Evolutionary conservation across 2,888 invertebrate genomes (phyloP), one percentile per base, ranked within the genome.

Genomic region (Asteroscopus sphinx): DNA sequence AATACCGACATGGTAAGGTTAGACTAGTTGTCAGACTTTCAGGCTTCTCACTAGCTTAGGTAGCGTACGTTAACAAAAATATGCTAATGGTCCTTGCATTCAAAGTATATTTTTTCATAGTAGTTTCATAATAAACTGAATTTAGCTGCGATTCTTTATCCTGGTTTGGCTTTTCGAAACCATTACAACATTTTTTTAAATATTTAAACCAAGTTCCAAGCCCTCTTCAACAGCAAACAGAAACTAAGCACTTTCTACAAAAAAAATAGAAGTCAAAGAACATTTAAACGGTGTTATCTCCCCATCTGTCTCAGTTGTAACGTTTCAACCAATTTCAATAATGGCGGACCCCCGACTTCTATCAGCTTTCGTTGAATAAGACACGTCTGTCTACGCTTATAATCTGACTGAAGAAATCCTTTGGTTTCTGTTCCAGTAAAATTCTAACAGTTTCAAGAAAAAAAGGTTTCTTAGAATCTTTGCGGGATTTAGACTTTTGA

Each of bases 301-400:
- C 36, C 62, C 56, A 73, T 76, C 62, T 69, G 33, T 61, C 47
- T 33, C 47, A 28, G 48, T 36, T 35, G 37, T 53, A 65, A 54
- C 44, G 52, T 55, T 53, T 53, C 45, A 58, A 65, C 67, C 73
- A 80, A 78, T 82, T 66, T 66, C 69, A 66, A 73, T 77, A 78
- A 78, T 73, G 74, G 73, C 51, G 52, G 48, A 47, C 32, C 63
- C 49, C 58, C 44, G 68, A 25, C 54, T 61, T 51, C 64, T 53
- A 65, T 68, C 65, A 55, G 60, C 57, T 69, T 64, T 48, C 42
- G 45, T 71, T 76, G 77, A 80, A 77, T 77, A 73, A 71, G 68
- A 69, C 68, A 63, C 58, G 64, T 63, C 69, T 65, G 48, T 58
- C 52, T 51, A 52, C 52, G 46, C 56, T 63, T 60, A 58, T 52